A percentile compares a stretch with the other conserved stretches of the same genome.
Evolutionary conservation across 2,797 vertebrate genomes (phyloP).

Genomic region (Chelidonichthys spinosus): DNA sequence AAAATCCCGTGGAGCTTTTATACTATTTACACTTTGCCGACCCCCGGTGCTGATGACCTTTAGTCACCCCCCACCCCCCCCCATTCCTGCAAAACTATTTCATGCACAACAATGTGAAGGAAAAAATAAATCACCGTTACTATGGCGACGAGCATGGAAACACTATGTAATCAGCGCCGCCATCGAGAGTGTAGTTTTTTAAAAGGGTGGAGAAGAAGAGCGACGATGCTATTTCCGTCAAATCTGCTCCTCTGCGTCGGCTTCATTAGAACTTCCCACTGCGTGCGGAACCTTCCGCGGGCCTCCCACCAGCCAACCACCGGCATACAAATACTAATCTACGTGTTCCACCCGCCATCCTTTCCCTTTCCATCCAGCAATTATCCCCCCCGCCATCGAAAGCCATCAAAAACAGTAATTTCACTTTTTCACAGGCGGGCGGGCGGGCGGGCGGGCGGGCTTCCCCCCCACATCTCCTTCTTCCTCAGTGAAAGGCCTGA

Average conservation of each 20-base stretch:
- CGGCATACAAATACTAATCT: slow-evolving; percentile 75
- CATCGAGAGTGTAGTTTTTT: slow-evolving; percentile 49
- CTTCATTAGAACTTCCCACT: slow-evolving; percentile 77
- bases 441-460: not conserved
- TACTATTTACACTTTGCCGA: slow-evolving; percentile 70
- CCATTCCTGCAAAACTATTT: slow-evolving; percentile 52
- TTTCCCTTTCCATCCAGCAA: slow-evolving; percentile 75
- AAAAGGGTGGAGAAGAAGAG: slow-evolving; percentile 66
- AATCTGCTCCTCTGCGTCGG: slow-evolving; percentile 59
- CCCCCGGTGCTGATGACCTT: slow-evolving; percentile 71
- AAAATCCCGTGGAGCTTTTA: slow-evolving; percentile 79
- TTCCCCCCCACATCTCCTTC: slow-evolving; percentile 69
- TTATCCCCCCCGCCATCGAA: slow-evolving; percentile 81
- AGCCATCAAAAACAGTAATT: slow-evolving; percentile 82
- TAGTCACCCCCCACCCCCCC: slow-evolving; percentile 11
- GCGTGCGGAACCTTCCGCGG: slow-evolving; percentile 68
- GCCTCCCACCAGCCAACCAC: slow-evolving; percentile 68
- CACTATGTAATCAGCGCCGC: slow-evolving; percentile 72
- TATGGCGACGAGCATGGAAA: slow-evolving; percentile 65
- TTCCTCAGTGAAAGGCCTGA: slow-evolving; percentile 68
- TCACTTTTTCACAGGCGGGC: slow-evolving; percentile 74
- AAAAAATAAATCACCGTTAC: slow-evolving; percentile 66
- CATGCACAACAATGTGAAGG: slow-evolving; percentile 46
- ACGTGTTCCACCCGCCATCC: slow-evolving; percentile 78
- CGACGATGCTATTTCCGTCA: slow-evolving; percentile 73